Percentiles rank a stretch among this genome's conserved stretches.
Conservation (phyloP, 2,888 invertebrate genomes). For the Plagodis dolabraria region DNA sequence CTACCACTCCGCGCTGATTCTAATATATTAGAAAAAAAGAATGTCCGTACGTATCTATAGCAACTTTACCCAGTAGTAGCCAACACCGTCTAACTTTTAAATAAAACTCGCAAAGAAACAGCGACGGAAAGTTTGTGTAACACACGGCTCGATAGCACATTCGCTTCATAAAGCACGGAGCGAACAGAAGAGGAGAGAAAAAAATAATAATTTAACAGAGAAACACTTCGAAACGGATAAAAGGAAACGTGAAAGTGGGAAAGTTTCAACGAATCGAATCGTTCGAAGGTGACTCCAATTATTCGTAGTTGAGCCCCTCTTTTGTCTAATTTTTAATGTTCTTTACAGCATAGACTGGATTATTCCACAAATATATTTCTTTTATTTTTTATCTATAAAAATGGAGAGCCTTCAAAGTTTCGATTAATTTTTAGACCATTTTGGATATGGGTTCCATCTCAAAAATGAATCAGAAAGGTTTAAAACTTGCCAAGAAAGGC, state of each 20-base stretch:
- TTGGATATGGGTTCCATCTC: too few species aligned
- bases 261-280: slow-evolving; percentile 76
- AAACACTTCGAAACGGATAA: slow-evolving; percentile 76
- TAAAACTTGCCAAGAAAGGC: too few species aligned
- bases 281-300: slow-evolving; percentile 72
- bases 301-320: slow-evolving; percentile 73
- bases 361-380: too few species aligned
- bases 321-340: slow-evolving; percentile 68
- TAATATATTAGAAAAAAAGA: too few species aligned
- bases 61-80: too few species aligned
- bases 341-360: too few species aligned
- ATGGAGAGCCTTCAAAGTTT: too few species aligned
- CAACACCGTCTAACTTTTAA: slow-evolving; percentile 30
- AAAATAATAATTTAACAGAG: slow-evolving; percentile 78
- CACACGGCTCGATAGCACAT: slow-evolving; percentile 52
- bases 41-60: too few species aligned
- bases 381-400: too few species aligned
- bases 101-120: slow-evolving; percentile 42
- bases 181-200: slow-evolving; percentile 46
- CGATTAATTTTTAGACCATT: too few species aligned
- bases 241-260: slow-evolving; percentile 78
- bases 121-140: slow-evolving; percentile 38
- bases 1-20: too few species aligned
- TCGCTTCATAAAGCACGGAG: slow-evolving; percentile 66
- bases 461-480: too few species aligned